Percentiles rank a stretch among this genome's conserved stretches.
Conservation (phyloP, 2,113 vertebrate genomes). For the Grantiella picta region DNA sequence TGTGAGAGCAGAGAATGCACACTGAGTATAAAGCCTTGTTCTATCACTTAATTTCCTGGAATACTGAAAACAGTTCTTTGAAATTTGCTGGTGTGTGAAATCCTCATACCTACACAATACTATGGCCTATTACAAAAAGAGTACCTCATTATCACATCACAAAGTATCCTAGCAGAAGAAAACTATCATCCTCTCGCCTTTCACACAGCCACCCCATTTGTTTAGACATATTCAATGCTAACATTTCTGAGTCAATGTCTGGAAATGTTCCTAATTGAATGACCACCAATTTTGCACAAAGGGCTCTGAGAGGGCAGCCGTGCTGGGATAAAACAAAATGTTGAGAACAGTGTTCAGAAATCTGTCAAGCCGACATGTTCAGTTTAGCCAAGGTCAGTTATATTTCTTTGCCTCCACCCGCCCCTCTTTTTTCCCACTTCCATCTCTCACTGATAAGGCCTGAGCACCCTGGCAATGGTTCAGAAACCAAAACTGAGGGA, state of each 20-base stretch:
- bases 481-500: neutral
- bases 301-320: neutral
- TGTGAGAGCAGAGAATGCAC: conserved; percentile 35
- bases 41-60: conserved; percentile 44
- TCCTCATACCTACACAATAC: conserved; percentile 2
- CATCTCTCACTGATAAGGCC: neutral
- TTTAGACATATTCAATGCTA: conserved; percentile 12
- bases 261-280: conserved; percentile 41
- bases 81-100: conserved; percentile 33
- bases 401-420: neutral
- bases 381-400: neutral
- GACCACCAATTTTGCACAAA: neutral
- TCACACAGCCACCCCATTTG: neutral
- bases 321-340: neutral
- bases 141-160: conserved; percentile 23
- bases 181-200: neutral
- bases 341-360: neutral
- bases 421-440: neutral
- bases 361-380: neutral
- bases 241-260: neutral
- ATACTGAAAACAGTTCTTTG: conserved; percentile 28
- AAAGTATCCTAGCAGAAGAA: neutral
- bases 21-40: conserved; percentile 50
- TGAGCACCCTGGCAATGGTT: neutral
- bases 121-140: neutral